Evolutionary conservation across 2,797 vertebrate genomes (phyloP).

Genomic region (Pristis pectinata): DNA sequence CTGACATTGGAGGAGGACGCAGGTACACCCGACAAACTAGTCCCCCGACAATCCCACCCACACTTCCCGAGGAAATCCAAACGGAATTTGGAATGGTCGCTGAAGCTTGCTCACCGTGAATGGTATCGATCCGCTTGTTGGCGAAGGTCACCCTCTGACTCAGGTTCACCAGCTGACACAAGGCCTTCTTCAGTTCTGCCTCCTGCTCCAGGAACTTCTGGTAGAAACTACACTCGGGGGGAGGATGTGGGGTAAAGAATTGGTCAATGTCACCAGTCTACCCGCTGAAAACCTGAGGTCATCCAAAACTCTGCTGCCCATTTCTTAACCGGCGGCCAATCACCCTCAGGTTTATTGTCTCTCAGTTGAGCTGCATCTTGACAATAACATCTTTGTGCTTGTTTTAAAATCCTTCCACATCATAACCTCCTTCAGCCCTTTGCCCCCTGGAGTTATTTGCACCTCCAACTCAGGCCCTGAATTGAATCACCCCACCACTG

Average conservation of each 20-base stretch:
- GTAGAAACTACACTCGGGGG: conserved; percentile 52
- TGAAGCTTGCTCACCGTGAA: conserved; percentile 57
- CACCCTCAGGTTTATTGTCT: no score
- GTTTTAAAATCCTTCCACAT: no score
- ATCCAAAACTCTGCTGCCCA: background rate
- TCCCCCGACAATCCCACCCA: background rate
- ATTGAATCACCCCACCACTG: no score
- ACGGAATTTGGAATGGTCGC: background rate
- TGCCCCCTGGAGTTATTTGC: no score
- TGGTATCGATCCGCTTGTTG: conserved; percentile 63
- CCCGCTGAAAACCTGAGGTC: background rate
- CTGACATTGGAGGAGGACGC: background rate
- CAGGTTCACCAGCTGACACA: conserved; percentile 52
- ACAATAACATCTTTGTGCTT: no score
- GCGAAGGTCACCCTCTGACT: conserved; percentile 67
- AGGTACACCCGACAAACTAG: background rate
- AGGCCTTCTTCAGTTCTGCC: conserved; percentile 52
- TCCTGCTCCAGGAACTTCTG: conserved; percentile 53
- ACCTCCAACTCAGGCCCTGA: no score
- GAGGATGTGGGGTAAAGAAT: background rate
- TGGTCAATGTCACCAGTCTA: conserved; percentile 24
- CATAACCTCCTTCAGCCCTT: no score
- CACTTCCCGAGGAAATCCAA: background rate
- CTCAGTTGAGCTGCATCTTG: no score
- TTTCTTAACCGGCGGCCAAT: background rate